Percentiles rank a stretch among this genome's conserved stretches.
Conservation (phyloP, 2,797 vertebrate genomes). For the Argya squamiceps region DNA sequence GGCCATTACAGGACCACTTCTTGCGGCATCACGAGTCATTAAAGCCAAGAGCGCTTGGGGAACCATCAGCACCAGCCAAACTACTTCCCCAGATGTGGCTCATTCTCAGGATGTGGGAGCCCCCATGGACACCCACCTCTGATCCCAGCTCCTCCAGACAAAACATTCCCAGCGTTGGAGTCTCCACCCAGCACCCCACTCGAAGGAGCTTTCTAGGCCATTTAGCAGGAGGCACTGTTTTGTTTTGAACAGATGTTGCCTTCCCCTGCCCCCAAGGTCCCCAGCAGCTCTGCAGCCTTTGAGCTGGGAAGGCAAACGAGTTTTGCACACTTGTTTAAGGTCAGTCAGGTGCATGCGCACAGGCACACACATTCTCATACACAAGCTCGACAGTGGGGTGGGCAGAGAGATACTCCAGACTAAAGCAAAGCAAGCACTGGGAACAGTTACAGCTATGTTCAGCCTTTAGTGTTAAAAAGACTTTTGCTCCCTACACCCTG, state of each 20-base stretch:
- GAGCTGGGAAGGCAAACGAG: constrained; percentile 47
- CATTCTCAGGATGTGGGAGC: constrained; percentile 89
- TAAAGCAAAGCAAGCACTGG: not conserved
- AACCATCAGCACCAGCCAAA: constrained; percentile 82
- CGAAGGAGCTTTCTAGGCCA: constrained; percentile 81
- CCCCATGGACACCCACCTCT: constrained; percentile 71
- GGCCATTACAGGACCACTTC: constrained; percentile 88
- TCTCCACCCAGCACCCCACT: constrained; percentile 74
- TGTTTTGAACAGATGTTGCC: constrained; percentile 83
- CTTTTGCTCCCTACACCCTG: not conserved
- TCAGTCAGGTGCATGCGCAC: constrained; percentile 51
- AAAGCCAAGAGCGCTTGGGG: constrained; percentile 85
- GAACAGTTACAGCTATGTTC: not conserved
- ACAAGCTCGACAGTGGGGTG: not conserved
- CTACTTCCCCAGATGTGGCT: constrained; percentile 92
- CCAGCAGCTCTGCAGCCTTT: constrained; percentile 58
- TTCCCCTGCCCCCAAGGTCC: constrained; percentile 71
- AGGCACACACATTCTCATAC: not conserved
- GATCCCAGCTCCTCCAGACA: constrained; percentile 77
- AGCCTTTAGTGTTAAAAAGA: not conserved
- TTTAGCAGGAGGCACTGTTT: constrained; percentile 83
- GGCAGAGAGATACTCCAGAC: not conserved
- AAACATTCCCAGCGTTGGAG: constrained; percentile 79
- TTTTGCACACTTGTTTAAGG: constrained; percentile 62
- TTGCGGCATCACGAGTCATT: constrained; percentile 91